Base-by-base conservation (phyloP, 2,113 vertebrate genomes). In the Tretioscincus oriximinensis region DNA sequence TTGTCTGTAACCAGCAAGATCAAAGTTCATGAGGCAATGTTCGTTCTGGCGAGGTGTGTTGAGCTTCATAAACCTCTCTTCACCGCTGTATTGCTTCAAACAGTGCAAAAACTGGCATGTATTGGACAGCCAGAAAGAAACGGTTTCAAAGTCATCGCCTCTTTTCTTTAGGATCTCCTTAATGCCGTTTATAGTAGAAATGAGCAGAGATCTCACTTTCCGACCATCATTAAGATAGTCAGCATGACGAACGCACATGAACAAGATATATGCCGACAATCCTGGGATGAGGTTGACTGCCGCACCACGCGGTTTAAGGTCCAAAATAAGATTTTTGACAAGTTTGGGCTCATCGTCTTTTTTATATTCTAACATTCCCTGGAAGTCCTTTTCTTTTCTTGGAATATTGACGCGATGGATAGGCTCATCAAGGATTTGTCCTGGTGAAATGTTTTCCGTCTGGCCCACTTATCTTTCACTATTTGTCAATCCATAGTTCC, bases 121-220 rank as follows among this genome's bases (percentile, higher is more conserved):
- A 94, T 99, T 99, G 0, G 98, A 96, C 22, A 99, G 94, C 98
- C 98, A 99, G 95, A 99, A 99, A 78, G 98, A 99, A 29, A 99
- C 97, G 0, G 97, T 98, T 93, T 99, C 98, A 82, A 99, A 99
- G 93, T 99, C 98, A 70, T 99, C 98, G 26, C 98, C 98, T 93
- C 97, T 95, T 98, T 99, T 99, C 98, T 99, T 99, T 73, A 99
- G 81, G 73, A 99, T 98, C 96, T 99, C 99, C 90, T 99, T 99
- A 91, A 99, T 99, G 91, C 97, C 98, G 85, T 99, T 99, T 95
- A 99, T 99, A 81, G 97, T 97, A 61, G 98, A 99, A n/a, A 98
- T 99, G 84, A 99, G 93, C 90, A 99, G 87, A 0, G 98, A 97
- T 71, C 98, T 93, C 86, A 99, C 97, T 96, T 98, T 98, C 93